Evolutionary conservation across 2,888 invertebrate genomes (phyloP).

Genomic region (Seladonia tumulorum): DNA sequence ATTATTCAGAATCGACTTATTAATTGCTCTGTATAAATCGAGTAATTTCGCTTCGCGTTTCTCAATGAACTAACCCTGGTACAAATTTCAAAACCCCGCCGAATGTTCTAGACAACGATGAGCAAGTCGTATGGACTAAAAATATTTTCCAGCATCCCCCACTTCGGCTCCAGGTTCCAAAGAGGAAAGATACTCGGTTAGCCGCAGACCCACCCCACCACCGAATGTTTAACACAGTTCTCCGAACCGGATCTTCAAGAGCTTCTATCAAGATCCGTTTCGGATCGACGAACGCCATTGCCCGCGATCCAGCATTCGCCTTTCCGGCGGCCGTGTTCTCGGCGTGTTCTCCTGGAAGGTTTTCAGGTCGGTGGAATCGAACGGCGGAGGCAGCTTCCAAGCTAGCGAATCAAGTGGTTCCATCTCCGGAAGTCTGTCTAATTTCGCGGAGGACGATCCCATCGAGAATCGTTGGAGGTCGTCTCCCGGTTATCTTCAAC

Average conservation of each 20-base stretch:
- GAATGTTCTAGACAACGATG: neutral
- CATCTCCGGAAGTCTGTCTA: conserved; percentile 37
- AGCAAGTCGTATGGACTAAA: neutral
- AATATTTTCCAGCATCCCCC: neutral
- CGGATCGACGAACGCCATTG: neutral
- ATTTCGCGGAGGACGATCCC: conserved; percentile 39
- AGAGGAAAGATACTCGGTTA: neutral
- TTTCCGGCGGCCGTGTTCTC: neutral
- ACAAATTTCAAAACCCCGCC: neutral
- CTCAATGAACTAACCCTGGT: neutral
- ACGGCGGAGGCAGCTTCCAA: neutral
- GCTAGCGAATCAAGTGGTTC: conserved; percentile 11
- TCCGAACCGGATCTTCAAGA: neutral
- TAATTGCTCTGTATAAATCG: too few species aligned
- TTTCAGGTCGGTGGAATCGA: conserved; percentile 10
- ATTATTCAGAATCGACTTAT: too few species aligned
- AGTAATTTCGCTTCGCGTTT: too few species aligned
- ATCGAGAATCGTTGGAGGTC: conserved; percentile 54
- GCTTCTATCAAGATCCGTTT: neutral
- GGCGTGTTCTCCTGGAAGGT: neutral
- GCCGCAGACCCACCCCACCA: neutral
- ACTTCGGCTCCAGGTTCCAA: neutral
- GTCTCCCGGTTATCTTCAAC: conserved; percentile 65
- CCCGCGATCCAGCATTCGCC: conserved; percentile 7
- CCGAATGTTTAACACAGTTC: neutral